Evolutionary conservation across 2,113 vertebrate species (phyloP).

Genomic region (Dendrocopos noguchii): DNA sequence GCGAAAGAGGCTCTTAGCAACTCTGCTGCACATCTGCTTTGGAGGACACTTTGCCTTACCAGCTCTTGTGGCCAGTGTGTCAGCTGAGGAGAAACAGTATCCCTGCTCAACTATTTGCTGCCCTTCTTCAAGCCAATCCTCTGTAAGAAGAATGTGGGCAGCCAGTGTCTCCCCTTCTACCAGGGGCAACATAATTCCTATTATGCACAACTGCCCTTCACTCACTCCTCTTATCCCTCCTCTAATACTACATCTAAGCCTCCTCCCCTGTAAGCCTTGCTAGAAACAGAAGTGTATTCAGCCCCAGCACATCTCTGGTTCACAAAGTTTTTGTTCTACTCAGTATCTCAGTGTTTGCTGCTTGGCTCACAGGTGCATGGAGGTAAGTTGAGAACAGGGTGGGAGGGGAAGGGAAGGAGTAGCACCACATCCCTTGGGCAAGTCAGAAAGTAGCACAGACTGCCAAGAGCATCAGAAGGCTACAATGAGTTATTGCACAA

Average conservation of each 20-base stretch:
- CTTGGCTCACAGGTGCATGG: not conserved
- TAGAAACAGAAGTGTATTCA: conserved; percentile 4
- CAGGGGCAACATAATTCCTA: not conserved
- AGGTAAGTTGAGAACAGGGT: not conserved
- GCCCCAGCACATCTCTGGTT: not conserved
- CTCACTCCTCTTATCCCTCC: not conserved
- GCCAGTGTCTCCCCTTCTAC: not conserved
- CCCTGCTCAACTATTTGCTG: not conserved
- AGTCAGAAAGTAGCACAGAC: conserved; percentile 10
- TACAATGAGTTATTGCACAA: conserved; percentile 12
- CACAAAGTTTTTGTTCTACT: not conserved
- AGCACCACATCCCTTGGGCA: not conserved
- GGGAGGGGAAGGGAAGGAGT: not conserved
- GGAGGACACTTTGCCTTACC: not conserved
- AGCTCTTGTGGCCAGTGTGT: not conserved
- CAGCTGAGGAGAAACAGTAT: not conserved
- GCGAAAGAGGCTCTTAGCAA: not conserved
- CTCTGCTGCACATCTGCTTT: not conserved
- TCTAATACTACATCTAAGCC: not conserved
- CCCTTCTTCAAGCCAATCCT: not conserved
- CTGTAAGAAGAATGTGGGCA: not conserved
- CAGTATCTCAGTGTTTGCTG: not conserved
- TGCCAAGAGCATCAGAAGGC: not conserved
- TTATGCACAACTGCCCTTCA: not conserved
- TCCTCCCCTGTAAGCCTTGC: not conserved